Base-by-base conservation (phyloP, 2,888 invertebrate genomes). In the Clepsis dumicolana region DNA sequence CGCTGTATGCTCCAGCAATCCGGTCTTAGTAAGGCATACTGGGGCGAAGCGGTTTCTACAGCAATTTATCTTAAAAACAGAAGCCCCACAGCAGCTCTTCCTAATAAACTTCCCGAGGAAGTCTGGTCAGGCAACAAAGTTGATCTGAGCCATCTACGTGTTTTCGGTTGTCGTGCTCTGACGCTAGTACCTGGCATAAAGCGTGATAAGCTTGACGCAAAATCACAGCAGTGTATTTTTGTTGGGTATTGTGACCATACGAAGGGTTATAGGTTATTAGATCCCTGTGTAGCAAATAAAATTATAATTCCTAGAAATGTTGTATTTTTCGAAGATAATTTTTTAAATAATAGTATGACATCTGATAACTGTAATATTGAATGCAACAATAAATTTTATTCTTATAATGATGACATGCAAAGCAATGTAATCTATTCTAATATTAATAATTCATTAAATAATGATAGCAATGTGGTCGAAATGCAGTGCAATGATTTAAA, bases 331-430 rank as follows among this genome's bases (percentile, higher is more conserved):
- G 50, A 50, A 14, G 7, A 14, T 16, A n/a, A 14, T 4, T 48
- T 44, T 60, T 52, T 14, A 60, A 59, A 44, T 35, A 16, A 52
- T 27, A 5, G 5, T 54, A 52, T 38, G 35, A 21, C 52, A 35
- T 27, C 12, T 8, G 24, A 54, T 53, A n/a, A 5, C 10, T 72
- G n/a, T n/a, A n/a, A 71, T 65, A 73, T 75, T 74, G 56, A 50
- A 74, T 66, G 65, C 68, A 60, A 72, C 71, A 71, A 48, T 73
- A 70, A 64, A 29, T 66, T 67, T 64, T 66, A 70, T 65, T 64
- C 32, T 70, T 72, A 71, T 72, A 71, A 73, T 72, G 73, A 74
- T 77, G 44, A 44, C 16, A 14, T 44, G 44, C 44, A n/a, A 44
- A 44, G 44, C 44, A 44, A 16, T 44, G 44, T 4, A 3, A 44